Evolutionary conservation across 2,797 vertebrate species (phyloP).

Genomic region (Dallia pectoralis): DNA sequence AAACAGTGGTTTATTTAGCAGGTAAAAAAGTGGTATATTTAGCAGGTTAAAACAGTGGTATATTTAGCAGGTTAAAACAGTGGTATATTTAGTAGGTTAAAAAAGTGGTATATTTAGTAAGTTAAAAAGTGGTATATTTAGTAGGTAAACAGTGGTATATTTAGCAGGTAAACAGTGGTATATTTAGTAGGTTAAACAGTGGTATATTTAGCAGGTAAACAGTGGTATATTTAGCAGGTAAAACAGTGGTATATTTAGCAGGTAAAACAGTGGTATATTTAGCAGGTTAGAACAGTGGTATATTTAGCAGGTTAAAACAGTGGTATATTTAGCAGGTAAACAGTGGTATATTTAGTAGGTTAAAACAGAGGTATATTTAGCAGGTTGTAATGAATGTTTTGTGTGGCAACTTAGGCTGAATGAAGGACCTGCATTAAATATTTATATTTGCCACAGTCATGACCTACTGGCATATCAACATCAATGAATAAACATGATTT

Average conservation of each 20-base stretch:
- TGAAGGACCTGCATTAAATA: constrained; percentile 74
- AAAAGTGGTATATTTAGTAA: neutral
- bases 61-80: no score
- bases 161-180: constrained; percentile 8
- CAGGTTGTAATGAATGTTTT: constrained; percentile 73
- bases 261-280: neutral
- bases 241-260: neutral
- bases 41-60: no score
- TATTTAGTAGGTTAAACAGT: constrained; percentile 50
- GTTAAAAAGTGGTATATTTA: neutral
- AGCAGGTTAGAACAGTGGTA: neutral
- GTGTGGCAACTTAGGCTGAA: constrained; percentile 72
- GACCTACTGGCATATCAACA: constrained; percentile 78
- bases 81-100: neutral
- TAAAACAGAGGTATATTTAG: constrained; percentile 76
- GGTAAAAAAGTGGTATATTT: no score
- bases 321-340: constrained; percentile 42
- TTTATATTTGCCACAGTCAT: constrained; percentile 75
- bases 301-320: constrained; percentile 29
- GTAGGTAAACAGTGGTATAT: neutral
- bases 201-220: constrained; percentile 46
- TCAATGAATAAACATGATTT: constrained; percentile 66
- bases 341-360: constrained; percentile 38
- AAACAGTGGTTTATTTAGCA: no score
- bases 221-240: constrained; percentile 73